Percentiles rank a stretch among this genome's conserved stretches.
phyloP scores from a whole-genome alignment of 2,113 vertebrate species.

The Lutjanus erythropterus region DNA sequence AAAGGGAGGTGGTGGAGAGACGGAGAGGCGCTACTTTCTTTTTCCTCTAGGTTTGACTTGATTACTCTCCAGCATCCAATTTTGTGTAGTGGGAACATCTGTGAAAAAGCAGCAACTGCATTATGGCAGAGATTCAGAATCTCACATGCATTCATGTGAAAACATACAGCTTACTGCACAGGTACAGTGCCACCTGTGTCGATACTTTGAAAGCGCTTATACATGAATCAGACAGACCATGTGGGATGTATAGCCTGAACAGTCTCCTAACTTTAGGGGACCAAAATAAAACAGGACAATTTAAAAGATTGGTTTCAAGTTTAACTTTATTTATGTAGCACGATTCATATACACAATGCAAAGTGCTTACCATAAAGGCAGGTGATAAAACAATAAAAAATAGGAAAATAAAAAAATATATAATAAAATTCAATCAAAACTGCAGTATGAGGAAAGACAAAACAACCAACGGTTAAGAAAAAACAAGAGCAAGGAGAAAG shows the following conservation, averaged over 20 bases:
- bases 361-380: no score
- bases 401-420: no score
- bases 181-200: not conserved
- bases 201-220: not conserved
- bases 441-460: no score
- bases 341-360: no score
- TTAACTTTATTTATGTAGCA: no score
- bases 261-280: not conserved
- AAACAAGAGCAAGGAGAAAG: no score
- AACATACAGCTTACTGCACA: not conserved
- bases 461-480: no score
- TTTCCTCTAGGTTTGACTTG: conserved; percentile 14
- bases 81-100: conserved; percentile 34
- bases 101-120: conserved; percentile 17
- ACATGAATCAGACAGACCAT: not conserved
- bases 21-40: not conserved
- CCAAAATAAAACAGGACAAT: not conserved
- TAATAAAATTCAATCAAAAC: no score
- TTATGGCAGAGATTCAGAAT: conserved; percentile 1
- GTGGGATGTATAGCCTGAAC: not conserved
- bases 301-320: not conserved
- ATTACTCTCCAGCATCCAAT: conserved; percentile 25
- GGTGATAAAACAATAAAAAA: no score
- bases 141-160: not conserved
- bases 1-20: not conserved